phyloP scores from a whole-genome alignment of 2,888 invertebrate genomes.

The Sinohyriopsis cumingii region DNA sequence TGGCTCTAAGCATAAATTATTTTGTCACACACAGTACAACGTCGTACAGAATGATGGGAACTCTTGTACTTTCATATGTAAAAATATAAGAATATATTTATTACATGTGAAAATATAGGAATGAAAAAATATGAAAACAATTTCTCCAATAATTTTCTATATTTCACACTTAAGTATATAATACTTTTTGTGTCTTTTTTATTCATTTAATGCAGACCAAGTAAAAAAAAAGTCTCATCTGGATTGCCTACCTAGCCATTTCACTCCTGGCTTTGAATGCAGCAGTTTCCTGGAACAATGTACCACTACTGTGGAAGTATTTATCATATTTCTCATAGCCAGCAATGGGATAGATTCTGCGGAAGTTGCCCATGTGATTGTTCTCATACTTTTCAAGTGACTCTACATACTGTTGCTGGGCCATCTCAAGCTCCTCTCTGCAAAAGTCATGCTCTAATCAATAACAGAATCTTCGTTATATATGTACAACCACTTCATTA shows the following conservation, averaged over 20 bases:
- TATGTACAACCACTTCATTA: background rate
- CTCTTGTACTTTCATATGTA: too few species aligned
- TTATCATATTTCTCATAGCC: conserved; percentile 70
- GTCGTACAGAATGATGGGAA: too few species aligned
- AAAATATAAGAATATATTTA: too few species aligned
- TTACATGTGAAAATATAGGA: too few species aligned
- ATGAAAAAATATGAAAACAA: too few species aligned
- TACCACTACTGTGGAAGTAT: conserved; percentile 70
- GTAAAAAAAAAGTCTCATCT: background rate
- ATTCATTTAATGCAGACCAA: background rate
- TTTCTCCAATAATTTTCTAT: too few species aligned
- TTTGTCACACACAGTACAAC: too few species aligned
- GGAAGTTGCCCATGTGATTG: conserved; percentile 70
- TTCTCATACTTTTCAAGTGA: conserved; percentile 69
- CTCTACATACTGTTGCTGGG: conserved; percentile 68
- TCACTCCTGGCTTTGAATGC: conserved; percentile 71
- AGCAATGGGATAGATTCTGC: conserved; percentile 69
- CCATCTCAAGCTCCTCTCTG: conserved; percentile 70
- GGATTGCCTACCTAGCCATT: conserved; percentile 65
- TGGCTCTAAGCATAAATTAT: too few species aligned
- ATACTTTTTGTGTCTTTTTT: background rate
- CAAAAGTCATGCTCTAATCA: background rate
- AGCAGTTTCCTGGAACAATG: conserved; percentile 72
- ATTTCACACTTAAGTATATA: too few species aligned
- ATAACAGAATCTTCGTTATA: too few species aligned